Conservation (phyloP, 64 coral and sea anemone genomes). For the Trachythela sp. region DNA sequence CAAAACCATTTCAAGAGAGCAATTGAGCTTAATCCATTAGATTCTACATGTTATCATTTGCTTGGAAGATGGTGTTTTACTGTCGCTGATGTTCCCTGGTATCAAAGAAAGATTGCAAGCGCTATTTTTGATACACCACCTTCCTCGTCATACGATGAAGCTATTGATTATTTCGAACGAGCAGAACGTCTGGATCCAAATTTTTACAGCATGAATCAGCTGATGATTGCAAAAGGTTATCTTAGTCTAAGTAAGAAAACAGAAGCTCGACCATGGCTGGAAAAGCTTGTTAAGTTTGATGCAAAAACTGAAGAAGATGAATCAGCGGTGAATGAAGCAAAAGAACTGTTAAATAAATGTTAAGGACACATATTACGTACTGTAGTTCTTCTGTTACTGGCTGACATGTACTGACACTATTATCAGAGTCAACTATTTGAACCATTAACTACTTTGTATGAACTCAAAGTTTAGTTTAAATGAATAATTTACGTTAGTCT, state of each 20-base stretch:
- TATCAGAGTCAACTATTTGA: too few relatives aligned
- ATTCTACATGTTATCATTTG: constrained; percentile 40
- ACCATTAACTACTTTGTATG: too few relatives aligned
- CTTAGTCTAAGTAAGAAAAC: neutral
- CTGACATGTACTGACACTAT: too few relatives aligned
- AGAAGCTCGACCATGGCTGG: neutral
- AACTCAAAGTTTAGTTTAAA: too few relatives aligned
- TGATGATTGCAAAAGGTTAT: neutral
- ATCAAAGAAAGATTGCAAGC: constrained; percentile 34
- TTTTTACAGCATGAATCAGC: constrained; percentile 15
- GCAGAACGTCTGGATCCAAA: neutral
- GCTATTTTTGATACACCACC: constrained; percentile 45
- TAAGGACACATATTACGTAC: neutral
- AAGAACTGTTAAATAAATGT: neutral
- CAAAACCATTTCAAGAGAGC: constrained; percentile 62
- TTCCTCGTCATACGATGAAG: constrained; percentile 50
- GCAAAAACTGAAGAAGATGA: neutral
- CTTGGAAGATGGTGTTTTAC: constrained; percentile 62
- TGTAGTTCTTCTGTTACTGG: too few relatives aligned
- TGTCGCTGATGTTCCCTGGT: constrained; percentile 52
- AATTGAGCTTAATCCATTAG: constrained; percentile 37
- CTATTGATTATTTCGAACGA: constrained; percentile 40
- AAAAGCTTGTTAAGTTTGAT: neutral
- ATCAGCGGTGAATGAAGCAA: neutral
- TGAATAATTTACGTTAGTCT: too few relatives aligned